Evolutionary conservation across 2,888 invertebrate genomes (phyloP), one percentile per base, ranked within the genome.

Genomic region (Lasioglossum pauxillum): DNA sequence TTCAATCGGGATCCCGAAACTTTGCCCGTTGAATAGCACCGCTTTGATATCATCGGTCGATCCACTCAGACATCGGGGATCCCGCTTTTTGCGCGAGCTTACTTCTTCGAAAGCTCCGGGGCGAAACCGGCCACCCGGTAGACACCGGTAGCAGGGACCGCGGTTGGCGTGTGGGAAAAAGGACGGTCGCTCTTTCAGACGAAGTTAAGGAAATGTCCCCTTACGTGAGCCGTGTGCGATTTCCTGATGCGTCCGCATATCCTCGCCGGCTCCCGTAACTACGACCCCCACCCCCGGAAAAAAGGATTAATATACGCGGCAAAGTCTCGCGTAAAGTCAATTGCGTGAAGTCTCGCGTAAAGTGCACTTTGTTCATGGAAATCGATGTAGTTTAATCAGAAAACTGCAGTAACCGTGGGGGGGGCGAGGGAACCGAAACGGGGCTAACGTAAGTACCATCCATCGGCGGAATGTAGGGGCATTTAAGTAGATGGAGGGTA

Each of bases 401-500:
- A 91, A 92, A 92, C 91, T 92, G 88, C 88, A 78, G 80, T 23
- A 53, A 23, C 67, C 75, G 81, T 10, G 27, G 0, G 14, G 60
- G 57, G 60, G 1, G 12, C 49, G 8, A 23, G n/a, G 53, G 23
- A 53, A 64, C 27, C 31, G 64, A 60, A 60, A 27, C 78, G 84
- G 74, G 49, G 77, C 75, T 81, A 78, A 69, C 83, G 84, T 86
- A 85, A 90, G 89, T 87, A 88, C 84, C 88, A 89, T 89, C 88
- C 86, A 85, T 87, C 84, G 88, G 44, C 71, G 85, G 91, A 88
- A 89, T 89, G 90, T 88, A 89, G 87, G 89, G 91, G 87, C 92
- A 91, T 91, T 92, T 92, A 92, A 92, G 92, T 92, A 92, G 92
- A 92, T 92, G 89, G 91, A 92, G 92, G 91, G 91, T 92, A 90